Percentiles rank a stretch among this genome's conserved stretches.
Evolutionary conservation across 2,888 invertebrate species (phyloP).

Genomic region (Smittia aterrima): DNA sequence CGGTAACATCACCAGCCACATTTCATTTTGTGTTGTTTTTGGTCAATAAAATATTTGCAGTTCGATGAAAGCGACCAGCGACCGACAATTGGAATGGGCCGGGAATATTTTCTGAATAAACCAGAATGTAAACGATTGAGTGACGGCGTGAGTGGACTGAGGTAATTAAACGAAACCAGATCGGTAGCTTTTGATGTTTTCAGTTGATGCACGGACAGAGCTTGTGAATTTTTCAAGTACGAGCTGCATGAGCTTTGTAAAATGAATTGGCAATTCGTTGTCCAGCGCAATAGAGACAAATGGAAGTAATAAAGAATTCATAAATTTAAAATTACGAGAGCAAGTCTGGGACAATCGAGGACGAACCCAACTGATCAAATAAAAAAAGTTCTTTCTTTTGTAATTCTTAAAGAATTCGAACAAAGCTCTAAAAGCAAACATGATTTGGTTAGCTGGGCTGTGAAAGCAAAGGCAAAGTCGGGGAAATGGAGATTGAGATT

Average conservation of each 20-base stretch:
- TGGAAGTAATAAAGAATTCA: background rate
- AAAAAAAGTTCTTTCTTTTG: too few species aligned
- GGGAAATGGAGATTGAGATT: background rate
- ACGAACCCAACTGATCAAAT: too few species aligned
- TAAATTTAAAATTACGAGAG: background rate
- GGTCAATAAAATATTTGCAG: slow-evolving; percentile 4
- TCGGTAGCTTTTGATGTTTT: background rate
- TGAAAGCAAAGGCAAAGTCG: background rate
- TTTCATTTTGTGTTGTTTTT: background rate
- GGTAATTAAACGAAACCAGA: background rate
- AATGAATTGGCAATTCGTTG: background rate
- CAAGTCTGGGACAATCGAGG: background rate
- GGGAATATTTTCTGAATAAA: background rate
- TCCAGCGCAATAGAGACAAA: background rate
- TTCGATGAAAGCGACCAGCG: background rate
- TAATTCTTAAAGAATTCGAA: too few species aligned
- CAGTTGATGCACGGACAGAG: background rate
- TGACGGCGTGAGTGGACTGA: background rate
- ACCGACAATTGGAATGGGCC: background rate
- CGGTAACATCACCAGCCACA: background rate
- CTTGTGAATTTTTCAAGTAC: background rate
- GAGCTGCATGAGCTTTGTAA: background rate
- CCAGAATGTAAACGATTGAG: background rate
- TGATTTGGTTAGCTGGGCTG: background rate
- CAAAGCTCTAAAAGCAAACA: background rate